Conservation (phyloP, 2,797 vertebrate species). For the Enteromius mattozi region DNA sequence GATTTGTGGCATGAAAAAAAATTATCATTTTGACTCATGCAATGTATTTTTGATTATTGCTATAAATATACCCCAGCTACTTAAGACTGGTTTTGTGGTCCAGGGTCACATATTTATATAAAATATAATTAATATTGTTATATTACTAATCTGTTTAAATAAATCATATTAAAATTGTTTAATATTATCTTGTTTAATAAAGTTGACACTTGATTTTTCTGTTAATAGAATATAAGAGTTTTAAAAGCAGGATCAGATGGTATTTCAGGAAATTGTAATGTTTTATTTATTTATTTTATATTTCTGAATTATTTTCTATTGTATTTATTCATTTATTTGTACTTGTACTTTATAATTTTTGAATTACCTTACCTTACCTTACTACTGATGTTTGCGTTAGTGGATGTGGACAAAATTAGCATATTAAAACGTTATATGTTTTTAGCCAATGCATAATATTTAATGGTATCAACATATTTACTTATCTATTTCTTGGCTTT, state of each 20-base stretch:
- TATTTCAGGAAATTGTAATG: neutral
- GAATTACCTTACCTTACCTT: neutral
- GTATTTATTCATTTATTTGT: neutral
- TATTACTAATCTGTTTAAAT: neutral
- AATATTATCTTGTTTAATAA: too few species aligned
- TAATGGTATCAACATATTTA: constrained; percentile 64
- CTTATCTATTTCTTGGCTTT: neutral
- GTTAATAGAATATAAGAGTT: neutral
- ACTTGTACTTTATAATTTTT: neutral
- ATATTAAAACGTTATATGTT: neutral
- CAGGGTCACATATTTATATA: neutral
- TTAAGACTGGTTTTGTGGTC: too few species aligned
- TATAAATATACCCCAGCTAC: too few species aligned
- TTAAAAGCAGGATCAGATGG: neutral
- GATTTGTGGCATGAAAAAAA: too few species aligned
- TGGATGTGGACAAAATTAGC: neutral
- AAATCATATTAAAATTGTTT: neutral
- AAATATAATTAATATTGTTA: neutral
- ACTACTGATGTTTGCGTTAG: neutral
- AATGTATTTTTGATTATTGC: too few species aligned
- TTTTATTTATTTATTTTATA: neutral
- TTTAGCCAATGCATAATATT: neutral
- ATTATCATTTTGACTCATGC: too few species aligned
- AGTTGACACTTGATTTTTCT: neutral
- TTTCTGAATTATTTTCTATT: neutral